Evolutionary conservation across 2,888 invertebrate genomes (phyloP).

Genomic region (Leptopterna dolabrata): DNA sequence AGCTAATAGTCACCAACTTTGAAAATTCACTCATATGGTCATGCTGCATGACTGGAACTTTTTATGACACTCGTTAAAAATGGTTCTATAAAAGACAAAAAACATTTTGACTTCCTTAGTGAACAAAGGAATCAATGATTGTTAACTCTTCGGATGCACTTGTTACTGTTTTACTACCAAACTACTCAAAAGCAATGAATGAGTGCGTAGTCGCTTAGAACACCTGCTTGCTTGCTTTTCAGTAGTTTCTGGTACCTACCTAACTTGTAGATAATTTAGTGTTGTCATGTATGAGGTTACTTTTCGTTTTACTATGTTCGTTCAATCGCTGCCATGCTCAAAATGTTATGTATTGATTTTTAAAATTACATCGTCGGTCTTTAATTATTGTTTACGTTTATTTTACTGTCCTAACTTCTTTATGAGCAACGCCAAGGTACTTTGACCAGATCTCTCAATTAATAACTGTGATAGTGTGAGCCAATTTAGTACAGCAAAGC

Average conservation of each 20-base stretch:
- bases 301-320: conserved; percentile 22
- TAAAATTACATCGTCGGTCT: conserved; percentile 12
- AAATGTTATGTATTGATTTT: conserved; percentile 25
- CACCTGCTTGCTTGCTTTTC: conserved; percentile 15
- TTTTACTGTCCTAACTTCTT: no score
- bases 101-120: background rate
- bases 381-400: background rate
- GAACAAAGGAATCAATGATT: background rate
- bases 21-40: no score
- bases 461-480: no score
- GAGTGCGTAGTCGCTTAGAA: background rate
- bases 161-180: background rate
- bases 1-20: no score
- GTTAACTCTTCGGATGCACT: background rate
- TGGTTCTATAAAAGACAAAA: background rate
- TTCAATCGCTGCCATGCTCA: conserved; percentile 37
- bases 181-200: conserved; percentile 25
- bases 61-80: no score
- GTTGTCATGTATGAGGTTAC: background rate
- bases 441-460: no score
- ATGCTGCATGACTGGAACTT: no score
- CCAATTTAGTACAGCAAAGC: no score
- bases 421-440: no score
- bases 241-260: conserved; percentile 29
- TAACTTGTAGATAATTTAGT: background rate